Percentiles rank a stretch among this genome's conserved stretches.
phyloP scores from a whole-genome alignment of 92 coral and sea anemone genomes.

The Chrysogorgia sp. region DNA sequence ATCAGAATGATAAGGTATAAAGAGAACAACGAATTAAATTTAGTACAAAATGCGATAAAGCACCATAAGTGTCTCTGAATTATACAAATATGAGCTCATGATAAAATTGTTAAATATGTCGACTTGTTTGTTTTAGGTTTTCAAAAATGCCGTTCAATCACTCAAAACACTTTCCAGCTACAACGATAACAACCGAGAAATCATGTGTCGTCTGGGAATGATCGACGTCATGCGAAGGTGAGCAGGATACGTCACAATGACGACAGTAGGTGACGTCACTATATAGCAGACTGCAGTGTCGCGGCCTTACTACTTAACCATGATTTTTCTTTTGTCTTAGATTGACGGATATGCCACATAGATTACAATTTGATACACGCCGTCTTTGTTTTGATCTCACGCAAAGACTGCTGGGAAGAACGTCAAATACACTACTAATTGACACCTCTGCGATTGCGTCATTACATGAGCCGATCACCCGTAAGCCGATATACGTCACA shows the following conservation, averaged over 20 bases:
- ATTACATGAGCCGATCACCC: constrained; percentile 34
- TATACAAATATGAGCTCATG: no score
- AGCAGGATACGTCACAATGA: not conserved
- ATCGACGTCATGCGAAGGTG: constrained; percentile 75
- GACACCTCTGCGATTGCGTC: constrained; percentile 45
- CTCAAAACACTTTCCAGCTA: constrained; percentile 80
- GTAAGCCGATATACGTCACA: constrained; percentile 22
- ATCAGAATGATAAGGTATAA: constrained; percentile 71
- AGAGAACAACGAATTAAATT: not conserved
- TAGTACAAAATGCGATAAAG: constrained; percentile 45
- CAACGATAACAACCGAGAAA: constrained; percentile 78
- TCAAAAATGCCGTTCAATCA: constrained; percentile 62
- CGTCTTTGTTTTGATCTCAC: constrained; percentile 79
- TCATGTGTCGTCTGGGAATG: constrained; percentile 79
- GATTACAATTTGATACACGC: constrained; percentile 66
- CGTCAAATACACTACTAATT: constrained; percentile 46
- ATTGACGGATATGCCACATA: constrained; percentile 32
- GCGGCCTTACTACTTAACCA: not conserved
- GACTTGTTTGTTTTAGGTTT: not conserved
- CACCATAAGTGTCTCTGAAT: no score
- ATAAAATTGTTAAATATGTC: no score
- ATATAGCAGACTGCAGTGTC: not conserved
- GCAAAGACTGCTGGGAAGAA: constrained; percentile 82
- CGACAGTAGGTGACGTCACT: not conserved
- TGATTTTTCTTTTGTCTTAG: constrained; percentile 24